phyloP scores from a whole-genome alignment of 2,888 invertebrate species.

The Ethmia dodecea region DNA sequence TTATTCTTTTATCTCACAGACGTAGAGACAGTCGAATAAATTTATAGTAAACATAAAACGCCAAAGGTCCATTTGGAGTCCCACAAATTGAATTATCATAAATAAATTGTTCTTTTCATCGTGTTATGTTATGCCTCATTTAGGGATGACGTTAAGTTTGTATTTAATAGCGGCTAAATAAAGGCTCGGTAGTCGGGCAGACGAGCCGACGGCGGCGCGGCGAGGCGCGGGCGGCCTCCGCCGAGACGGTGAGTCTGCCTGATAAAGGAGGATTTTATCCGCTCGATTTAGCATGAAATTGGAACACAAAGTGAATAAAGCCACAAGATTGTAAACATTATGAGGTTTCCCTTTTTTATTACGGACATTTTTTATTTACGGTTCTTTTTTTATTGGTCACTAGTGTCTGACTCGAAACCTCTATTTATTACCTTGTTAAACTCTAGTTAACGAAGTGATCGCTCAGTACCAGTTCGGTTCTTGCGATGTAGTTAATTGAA shows the following conservation, averaged over 20 bases:
- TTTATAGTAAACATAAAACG: conserved; percentile 36
- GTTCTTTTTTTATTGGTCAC: conserved; percentile 69
- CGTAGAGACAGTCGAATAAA: too few relatives aligned
- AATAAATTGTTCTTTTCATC: conserved; percentile 54
- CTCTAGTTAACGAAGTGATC: conserved; percentile 70
- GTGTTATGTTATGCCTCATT: conserved; percentile 52
- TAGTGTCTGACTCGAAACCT: conserved; percentile 52
- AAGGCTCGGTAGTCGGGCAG: conserved; percentile 20
- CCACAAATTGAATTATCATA: conserved; percentile 60
- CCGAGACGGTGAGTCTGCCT: conserved; percentile 71
- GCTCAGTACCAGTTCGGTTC: conserved; percentile 46
- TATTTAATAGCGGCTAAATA: conserved; percentile 54
- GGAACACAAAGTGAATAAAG: conserved; percentile 78
- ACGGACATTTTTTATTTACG: conserved; percentile 68
- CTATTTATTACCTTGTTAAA: conserved; percentile 75
- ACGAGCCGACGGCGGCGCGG: conserved; percentile 19
- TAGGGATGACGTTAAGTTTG: conserved; percentile 57
- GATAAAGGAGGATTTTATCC: conserved; percentile 74
- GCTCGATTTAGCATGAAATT: conserved; percentile 78
- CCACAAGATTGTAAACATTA: conserved; percentile 78
- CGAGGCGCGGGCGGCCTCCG: conserved; percentile 27
- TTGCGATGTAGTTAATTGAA: conserved; percentile 60
- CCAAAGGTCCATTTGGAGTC: conserved; percentile 32
- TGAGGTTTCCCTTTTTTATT: conserved; percentile 72
- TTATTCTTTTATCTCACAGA: too few relatives aligned